Evolutionary conservation across 2,113 vertebrate genomes (phyloP).

Genomic region (Piaya cayana): DNA sequence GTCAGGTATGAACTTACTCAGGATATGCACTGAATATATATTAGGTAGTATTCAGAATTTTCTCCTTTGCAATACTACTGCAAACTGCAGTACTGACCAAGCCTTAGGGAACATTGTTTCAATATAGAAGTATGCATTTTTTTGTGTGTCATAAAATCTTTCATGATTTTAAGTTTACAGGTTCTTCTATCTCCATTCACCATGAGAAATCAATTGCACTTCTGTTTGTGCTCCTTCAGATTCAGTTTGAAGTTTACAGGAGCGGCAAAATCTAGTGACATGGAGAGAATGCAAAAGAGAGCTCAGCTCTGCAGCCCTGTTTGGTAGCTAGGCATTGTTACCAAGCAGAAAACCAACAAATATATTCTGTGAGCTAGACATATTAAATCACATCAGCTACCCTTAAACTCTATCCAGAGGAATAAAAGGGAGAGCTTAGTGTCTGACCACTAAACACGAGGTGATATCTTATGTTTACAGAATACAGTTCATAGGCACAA

Average conservation of each 20-base stretch:
- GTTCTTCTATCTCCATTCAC: background rate
- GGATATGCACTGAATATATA: background rate
- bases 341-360: background rate
- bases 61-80: background rate
- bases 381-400: background rate
- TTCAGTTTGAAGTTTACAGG: background rate
- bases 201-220: background rate
- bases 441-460: background rate
- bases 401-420: background rate
- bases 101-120: background rate
- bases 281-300: background rate
- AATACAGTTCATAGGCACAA: background rate
- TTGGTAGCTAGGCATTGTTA: background rate
- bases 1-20: background rate
- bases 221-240: background rate
- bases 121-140: background rate
- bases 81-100: background rate
- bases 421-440: background rate
- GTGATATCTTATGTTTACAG: background rate
- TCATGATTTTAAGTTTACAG: background rate
- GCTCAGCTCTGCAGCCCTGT: background rate
- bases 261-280: background rate
- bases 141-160: background rate
- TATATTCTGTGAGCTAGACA: background rate
- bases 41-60: background rate